Evolutionary conservation across 2,888 invertebrate species (phyloP).

Genomic region (Netelia fuscicornis): DNA sequence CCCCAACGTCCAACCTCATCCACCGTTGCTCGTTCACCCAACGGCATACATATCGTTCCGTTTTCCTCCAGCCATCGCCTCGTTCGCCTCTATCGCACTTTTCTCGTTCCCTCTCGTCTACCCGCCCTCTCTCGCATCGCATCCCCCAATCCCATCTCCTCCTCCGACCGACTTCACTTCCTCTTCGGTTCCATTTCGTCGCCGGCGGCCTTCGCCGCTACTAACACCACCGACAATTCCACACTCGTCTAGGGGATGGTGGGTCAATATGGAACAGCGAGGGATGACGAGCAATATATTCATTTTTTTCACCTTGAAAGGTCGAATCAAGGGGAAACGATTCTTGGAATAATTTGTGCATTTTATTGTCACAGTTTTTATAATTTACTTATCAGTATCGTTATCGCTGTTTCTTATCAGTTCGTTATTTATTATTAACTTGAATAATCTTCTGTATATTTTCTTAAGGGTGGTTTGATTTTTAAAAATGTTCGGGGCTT

Average conservation of each 20-base stretch:
- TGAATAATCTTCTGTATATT: too few species aligned
- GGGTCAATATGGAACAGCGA: constrained; percentile 12
- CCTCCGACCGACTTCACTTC: constrained; percentile 56
- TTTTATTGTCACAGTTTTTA: too few species aligned
- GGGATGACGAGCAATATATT: not conserved
- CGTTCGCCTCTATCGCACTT: constrained; percentile 63
- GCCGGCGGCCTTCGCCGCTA: constrained; percentile 35
- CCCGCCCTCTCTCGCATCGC: constrained; percentile 1
- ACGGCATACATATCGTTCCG: constrained; percentile 80
- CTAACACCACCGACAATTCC: constrained; percentile 17
- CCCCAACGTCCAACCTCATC: constrained; percentile 70
- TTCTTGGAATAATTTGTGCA: too few species aligned
- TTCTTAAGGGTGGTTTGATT: too few species aligned
- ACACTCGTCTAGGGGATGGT: constrained; percentile 15
- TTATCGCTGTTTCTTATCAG: too few species aligned
- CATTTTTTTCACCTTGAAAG: not conserved
- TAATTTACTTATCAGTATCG: too few species aligned
- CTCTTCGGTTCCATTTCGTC: constrained; percentile 60
- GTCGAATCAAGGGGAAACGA: not conserved
- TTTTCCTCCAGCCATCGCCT: constrained; percentile 73
- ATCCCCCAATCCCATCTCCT: not conserved
- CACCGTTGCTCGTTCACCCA: constrained; percentile 76
- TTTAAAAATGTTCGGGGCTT: too few species aligned
- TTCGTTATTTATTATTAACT: too few species aligned
- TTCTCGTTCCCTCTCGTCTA: constrained; percentile 27